phyloP scores from a whole-genome alignment of 2,888 invertebrate genomes.

The Synergus itoensis region DNA sequence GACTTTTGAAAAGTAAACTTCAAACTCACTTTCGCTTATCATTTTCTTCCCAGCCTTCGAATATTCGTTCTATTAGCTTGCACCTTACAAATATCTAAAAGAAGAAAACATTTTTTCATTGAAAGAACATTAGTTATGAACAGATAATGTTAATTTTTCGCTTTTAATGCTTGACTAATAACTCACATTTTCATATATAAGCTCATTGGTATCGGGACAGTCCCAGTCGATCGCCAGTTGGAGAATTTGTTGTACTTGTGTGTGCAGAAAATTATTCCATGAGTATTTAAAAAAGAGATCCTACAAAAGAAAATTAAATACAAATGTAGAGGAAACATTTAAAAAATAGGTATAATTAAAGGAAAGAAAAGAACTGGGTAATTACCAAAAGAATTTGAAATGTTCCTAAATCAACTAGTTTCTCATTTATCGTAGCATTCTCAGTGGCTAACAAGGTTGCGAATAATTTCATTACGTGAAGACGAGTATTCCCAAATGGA shows the following conservation, averaged over 20 bases:
- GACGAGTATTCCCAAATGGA: constrained; percentile 88
- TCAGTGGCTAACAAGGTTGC: constrained; percentile 87
- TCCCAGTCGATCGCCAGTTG: constrained; percentile 82
- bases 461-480: constrained; percentile 89
- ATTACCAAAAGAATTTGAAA: constrained; percentile 80
- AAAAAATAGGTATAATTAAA: constrained; percentile 28
- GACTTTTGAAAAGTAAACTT: background rate
- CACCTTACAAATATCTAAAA: constrained; percentile 88
- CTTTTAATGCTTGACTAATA: background rate
- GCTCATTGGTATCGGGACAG: constrained; percentile 68
- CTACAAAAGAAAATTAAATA: constrained; percentile 78
- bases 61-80: constrained; percentile 87
- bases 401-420: constrained; percentile 81
- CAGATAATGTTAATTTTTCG: constrained; percentile 77
- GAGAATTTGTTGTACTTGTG: constrained; percentile 90
- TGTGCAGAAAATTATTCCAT: constrained; percentile 98
- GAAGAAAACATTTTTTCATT: constrained; percentile 29
- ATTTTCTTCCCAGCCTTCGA: constrained; percentile 91
- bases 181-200: constrained; percentile 71
- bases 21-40: constrained; percentile 85
- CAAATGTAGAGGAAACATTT: background rate
- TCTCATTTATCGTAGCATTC: constrained; percentile 85
- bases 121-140: constrained; percentile 57
- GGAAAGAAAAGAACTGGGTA: background rate
- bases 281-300: constrained; percentile 93